Conservation (phyloP, 2,888 invertebrate species). For the Acrobasis suavella region DNA sequence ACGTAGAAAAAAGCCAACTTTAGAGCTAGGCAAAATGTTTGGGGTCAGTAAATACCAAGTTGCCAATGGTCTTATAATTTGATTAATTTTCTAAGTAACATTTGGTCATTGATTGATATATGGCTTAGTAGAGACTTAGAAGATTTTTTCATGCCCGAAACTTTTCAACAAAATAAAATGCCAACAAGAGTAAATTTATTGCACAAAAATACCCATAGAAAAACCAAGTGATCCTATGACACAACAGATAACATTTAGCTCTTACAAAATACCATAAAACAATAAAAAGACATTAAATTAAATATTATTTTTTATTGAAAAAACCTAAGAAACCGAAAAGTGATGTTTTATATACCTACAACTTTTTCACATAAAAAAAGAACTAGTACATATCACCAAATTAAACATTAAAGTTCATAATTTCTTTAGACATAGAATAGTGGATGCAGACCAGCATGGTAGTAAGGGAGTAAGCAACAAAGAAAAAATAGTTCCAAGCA, state of each 20-base stretch:
- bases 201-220: conserved; percentile 30
- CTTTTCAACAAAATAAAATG: conserved; percentile 14
- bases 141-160: conserved; percentile 12
- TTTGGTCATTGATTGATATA: conserved; percentile 20
- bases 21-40: conserved; percentile 27
- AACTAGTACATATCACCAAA: too few species aligned
- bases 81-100: conserved; percentile 17
- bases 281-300: too few species aligned
- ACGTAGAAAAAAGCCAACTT: conserved; percentile 23
- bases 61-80: conserved; percentile 14
- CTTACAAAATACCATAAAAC: not conserved
- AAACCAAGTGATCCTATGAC: conserved; percentile 30
- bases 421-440: too few species aligned
- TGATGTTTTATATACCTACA: too few species aligned
- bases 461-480: too few species aligned
- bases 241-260: conserved; percentile 30
- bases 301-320: too few species aligned
- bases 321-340: too few species aligned
- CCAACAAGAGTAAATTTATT: conserved; percentile 29
- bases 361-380: too few species aligned
- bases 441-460: too few species aligned
- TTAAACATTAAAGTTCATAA: too few species aligned
- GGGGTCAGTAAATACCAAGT: conserved; percentile 20
- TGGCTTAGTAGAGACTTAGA: conserved; percentile 21
- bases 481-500: too few species aligned